Percentiles rank a stretch among this genome's conserved stretches.
These are phyloP conservation scores for Uloborus diversus DNA, from an alignment of 1,140 invertebrate species.

Conservation along the genomic window DNA sequence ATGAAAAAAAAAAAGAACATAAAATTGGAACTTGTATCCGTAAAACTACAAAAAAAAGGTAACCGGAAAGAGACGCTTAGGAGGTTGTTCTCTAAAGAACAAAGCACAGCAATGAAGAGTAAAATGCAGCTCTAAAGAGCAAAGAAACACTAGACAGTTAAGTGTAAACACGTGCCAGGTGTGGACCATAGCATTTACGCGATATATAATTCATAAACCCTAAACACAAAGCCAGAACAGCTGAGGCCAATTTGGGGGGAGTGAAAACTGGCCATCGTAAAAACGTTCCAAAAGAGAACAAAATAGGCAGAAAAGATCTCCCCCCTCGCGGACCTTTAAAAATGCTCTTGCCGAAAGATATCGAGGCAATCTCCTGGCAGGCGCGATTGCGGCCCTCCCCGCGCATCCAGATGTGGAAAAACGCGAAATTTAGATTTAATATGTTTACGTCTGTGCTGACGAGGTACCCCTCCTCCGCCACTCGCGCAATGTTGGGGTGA, in stretches of 20 bases:
- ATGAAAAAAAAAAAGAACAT: background rate
- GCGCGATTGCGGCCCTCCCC: background rate
- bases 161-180: constrained; percentile 52
- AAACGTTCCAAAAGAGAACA: constrained; percentile 11
- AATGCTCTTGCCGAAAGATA: constrained; percentile 17
- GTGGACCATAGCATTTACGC: constrained; percentile 4
- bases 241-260: constrained; percentile 31
- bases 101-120: background rate
- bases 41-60: background rate
- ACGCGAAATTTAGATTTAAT: constrained; percentile 52
- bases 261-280: constrained; percentile 48
- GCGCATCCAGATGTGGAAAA: constrained; percentile 19
- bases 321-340: constrained; percentile 22
- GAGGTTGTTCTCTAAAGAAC: too few relatives aligned
- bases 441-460: constrained; percentile 38
- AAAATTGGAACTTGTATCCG: background rate
- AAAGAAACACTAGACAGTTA: too few relatives aligned
- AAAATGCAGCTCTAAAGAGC: background rate
- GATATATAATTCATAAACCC: constrained; percentile 50
- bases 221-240: constrained; percentile 29
- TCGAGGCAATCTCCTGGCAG: constrained; percentile 5
- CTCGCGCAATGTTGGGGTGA: too few relatives aligned
- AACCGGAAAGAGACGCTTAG: too few relatives aligned
- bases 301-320: constrained; percentile 4
- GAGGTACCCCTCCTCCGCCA: background rate